These are phyloP conservation scores for Cetoscarus ocellatus DNA, from an alignment of 2,797 vertebrate genomes.

Conservation along the genomic window DNA sequence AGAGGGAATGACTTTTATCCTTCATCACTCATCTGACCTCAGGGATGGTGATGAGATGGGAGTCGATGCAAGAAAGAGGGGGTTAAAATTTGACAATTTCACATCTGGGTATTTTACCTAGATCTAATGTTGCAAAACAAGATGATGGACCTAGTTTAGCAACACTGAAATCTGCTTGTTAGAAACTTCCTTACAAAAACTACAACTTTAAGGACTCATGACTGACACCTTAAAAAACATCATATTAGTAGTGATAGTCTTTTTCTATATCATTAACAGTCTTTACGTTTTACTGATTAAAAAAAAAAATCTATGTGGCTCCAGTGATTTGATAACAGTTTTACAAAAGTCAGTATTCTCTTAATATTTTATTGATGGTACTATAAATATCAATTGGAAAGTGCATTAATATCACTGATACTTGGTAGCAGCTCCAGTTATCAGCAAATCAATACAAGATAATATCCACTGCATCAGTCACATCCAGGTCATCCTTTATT, in stretches of 20 bases:
- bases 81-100: constrained; percentile 70
- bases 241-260: too few relatives aligned
- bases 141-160: too few relatives aligned
- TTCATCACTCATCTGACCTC: constrained; percentile 82
- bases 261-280: too few relatives aligned
- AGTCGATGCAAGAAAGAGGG: constrained; percentile 32
- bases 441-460: constrained; percentile 89
- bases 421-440: constrained; percentile 86
- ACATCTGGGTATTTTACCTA: constrained; percentile 69
- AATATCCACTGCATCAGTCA: constrained; percentile 84
- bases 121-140: too few relatives aligned
- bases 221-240: too few relatives aligned
- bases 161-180: too few relatives aligned
- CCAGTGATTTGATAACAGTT: not conserved
- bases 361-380: constrained; percentile 46
- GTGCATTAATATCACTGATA: constrained; percentile 78
- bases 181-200: too few relatives aligned
- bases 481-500: constrained; percentile 48
- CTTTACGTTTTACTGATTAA: too few relatives aligned
- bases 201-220: too few relatives aligned
- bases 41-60: constrained; percentile 61
- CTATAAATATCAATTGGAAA: constrained; percentile 91
- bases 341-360: too few relatives aligned
- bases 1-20: constrained; percentile 81
- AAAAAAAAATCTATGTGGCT: not conserved